These are phyloP conservation scores for Crocallis elinguaria DNA, from an alignment of 2,888 invertebrate species.

Conservation along the genomic window DNA sequence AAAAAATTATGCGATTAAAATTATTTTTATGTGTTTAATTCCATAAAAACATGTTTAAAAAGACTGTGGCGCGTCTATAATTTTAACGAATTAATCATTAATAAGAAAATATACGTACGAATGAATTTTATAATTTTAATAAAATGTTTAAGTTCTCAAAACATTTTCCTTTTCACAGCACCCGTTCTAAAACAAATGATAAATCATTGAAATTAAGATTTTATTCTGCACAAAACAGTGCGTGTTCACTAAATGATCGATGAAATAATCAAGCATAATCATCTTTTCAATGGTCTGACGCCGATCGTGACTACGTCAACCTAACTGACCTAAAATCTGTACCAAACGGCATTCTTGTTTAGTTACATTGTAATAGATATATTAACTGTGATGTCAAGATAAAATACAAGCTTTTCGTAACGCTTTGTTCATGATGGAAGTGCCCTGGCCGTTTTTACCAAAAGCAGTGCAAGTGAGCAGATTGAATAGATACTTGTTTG, in stretches of 20 bases:
- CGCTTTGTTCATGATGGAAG: not conserved
- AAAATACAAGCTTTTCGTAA: not conserved
- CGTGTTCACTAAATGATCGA: slow-evolving; percentile 7
- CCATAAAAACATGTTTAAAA: no score
- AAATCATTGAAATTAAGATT: not conserved
- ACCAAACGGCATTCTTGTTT: slow-evolving; percentile 18
- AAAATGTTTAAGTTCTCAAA: no score
- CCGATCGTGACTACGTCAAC: slow-evolving; percentile 30
- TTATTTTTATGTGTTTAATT: no score
- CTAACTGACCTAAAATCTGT: slow-evolving; percentile 26
- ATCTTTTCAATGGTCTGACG: slow-evolving; percentile 18
- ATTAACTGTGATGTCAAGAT: not conserved
- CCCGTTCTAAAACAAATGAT: not conserved
- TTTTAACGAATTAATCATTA: no score
- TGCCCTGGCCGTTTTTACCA: no score
- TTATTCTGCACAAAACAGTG: not conserved
- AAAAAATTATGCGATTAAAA: no score
- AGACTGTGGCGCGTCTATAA: no score
- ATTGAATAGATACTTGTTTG: no score
- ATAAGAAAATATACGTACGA: no score
- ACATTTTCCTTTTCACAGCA: no score
- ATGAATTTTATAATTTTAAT: no score
- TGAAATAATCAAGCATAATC: slow-evolving; percentile 23
- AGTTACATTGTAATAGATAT: slow-evolving; percentile 18
- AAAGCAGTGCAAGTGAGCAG: no score